Evolutionary conservation across 2,113 vertebrate genomes (phyloP).

Genomic region (Bambusicola thoracicus): DNA sequence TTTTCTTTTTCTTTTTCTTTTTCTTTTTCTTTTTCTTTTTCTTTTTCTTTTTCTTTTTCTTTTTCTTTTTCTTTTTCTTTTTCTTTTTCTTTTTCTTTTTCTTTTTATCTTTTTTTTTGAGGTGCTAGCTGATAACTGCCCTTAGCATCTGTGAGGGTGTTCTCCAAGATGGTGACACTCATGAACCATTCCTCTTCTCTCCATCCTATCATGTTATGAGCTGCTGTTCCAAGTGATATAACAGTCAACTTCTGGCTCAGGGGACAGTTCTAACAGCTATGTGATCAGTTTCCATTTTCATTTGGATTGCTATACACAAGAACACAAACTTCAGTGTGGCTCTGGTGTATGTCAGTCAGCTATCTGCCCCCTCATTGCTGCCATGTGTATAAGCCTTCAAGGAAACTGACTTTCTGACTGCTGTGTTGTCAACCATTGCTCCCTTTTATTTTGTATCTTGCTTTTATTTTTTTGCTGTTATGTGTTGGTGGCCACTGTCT

Average conservation of each 20-base stretch:
- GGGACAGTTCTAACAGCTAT: not conserved
- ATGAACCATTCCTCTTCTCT: not conserved
- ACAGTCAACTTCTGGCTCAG: not conserved
- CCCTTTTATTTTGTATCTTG: fast-evolving
- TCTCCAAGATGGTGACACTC: not conserved
- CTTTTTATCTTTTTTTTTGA: not conserved
- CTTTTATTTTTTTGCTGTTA: not conserved
- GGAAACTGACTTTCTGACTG: not conserved
- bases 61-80: too few relatives aligned
- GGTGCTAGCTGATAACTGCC: not conserved
- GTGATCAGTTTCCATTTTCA: not conserved
- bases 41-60: too few relatives aligned
- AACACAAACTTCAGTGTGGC: not conserved
- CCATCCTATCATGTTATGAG: not conserved
- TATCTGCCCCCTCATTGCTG: not conserved
- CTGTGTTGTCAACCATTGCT: not conserved
- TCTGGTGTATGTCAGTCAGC: not conserved
- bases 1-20: not conserved
- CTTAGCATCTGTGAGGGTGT: not conserved
- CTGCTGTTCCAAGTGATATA: not conserved
- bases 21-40: not conserved
- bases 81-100: too few relatives aligned
- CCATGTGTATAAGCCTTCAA: not conserved
- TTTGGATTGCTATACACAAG: not conserved
- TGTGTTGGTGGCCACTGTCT: not conserved